These are phyloP conservation scores for Leucoma salicis DNA, from an alignment of 2,888 invertebrate species.

Conservation along the genomic window DNA sequence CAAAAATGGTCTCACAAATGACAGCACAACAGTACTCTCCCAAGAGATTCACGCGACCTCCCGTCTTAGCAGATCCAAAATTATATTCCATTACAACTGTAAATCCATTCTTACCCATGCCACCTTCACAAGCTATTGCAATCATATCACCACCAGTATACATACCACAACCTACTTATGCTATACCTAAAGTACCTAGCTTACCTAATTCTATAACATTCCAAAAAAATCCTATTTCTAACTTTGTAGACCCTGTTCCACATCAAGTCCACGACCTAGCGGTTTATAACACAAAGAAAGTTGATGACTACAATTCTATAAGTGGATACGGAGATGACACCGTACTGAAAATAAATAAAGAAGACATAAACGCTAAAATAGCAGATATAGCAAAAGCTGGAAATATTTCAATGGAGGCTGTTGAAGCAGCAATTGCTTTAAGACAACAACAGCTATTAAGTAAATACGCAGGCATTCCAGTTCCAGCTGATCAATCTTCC, in stretches of 20 bases:
- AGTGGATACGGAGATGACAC: conserved; percentile 73
- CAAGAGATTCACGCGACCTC: conserved; percentile 60
- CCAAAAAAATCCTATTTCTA: conserved; percentile 70
- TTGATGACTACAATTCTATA: conserved; percentile 75
- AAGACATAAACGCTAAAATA: conserved; percentile 74
- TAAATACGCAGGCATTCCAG: conserved; percentile 76
- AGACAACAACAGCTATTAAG: conserved; percentile 86
- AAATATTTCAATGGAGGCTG: conserved; percentile 89
- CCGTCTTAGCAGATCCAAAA: conserved; percentile 58
- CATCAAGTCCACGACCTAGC: conserved; percentile 71
- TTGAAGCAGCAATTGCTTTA: conserved; percentile 88
- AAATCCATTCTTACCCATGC: conserved; percentile 78
- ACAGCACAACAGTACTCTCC: conserved; percentile 63
- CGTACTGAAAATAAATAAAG: conserved; percentile 63
- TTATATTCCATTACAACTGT: conserved; percentile 73
- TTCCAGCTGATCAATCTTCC: conserved; percentile 73
- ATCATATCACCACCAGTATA: conserved; percentile 66
- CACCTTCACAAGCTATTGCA: conserved; percentile 59
- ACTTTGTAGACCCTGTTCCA: conserved; percentile 76
- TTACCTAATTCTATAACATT: conserved; percentile 39
- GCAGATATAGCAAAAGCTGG: conserved; percentile 85
- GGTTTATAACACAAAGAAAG: conserved; percentile 71
- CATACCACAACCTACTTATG: conserved; percentile 46
- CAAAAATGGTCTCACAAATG: conserved; percentile 75
- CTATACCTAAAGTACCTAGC: conserved; percentile 36